Percentiles rank a stretch among this genome's conserved stretches.
phyloP scores from a whole-genome alignment of 2,888 invertebrate genomes.

The Eucriotettix oculatus region DNA sequence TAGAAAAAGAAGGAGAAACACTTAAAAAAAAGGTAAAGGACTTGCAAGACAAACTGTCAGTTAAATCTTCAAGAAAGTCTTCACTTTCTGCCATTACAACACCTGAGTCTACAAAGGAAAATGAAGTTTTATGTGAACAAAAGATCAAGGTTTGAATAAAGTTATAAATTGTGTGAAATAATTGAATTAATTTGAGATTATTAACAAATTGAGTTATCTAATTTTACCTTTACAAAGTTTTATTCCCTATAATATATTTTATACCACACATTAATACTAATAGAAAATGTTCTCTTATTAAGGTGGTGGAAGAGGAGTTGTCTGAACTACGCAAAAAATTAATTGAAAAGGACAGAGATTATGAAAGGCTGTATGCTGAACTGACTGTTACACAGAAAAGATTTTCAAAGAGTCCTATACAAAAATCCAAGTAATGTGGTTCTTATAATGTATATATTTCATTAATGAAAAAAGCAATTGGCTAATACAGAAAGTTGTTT shows the following conservation, averaged over 20 bases:
- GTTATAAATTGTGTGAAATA: no score
- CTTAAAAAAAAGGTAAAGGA: slow-evolving; percentile 60
- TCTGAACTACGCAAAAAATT: slow-evolving; percentile 55
- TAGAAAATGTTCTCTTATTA: slow-evolving; percentile 16
- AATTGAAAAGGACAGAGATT: slow-evolving; percentile 67
- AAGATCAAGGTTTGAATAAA: slow-evolving; percentile 42
- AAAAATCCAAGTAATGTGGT: slow-evolving; percentile 41
- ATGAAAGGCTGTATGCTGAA: slow-evolving; percentile 59
- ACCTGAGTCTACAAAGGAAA: slow-evolving; percentile 23
- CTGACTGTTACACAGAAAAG: slow-evolving; percentile 43
- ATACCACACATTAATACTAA: background rate
- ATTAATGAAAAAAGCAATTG: no score
- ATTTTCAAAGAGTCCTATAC: slow-evolving; percentile 37
- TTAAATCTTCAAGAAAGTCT: slow-evolving; percentile 21
- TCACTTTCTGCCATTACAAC: slow-evolving; percentile 9
- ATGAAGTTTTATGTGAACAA: slow-evolving; percentile 39
- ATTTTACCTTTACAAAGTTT: background rate
- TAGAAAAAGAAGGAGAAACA: slow-evolving; percentile 62
- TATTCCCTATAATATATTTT: background rate
- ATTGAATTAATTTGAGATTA: no score
- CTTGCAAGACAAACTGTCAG: slow-evolving; percentile 50
- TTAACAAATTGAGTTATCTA: background rate
- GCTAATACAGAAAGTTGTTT: no score
- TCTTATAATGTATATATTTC: no score
- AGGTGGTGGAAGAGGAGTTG: slow-evolving; percentile 56